These are phyloP conservation scores for Trichoplusia ni DNA, from an alignment of 1,140 invertebrate species.

Conservation along the genomic window DNA sequence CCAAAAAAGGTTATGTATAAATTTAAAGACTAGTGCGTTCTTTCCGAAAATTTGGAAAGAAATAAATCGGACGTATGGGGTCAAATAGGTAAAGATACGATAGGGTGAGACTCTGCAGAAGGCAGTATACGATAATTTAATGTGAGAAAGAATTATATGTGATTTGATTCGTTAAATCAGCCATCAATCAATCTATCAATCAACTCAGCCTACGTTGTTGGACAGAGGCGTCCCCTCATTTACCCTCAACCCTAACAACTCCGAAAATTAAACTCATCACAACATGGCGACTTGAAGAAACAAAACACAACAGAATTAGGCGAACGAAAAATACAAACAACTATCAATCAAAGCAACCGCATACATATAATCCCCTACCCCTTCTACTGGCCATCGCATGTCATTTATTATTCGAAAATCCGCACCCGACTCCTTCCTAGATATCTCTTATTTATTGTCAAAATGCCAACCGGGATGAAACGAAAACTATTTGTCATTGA, in stretches of 20 bases:
- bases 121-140: too few relatives aligned
- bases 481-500: slow-evolving; percentile 74
- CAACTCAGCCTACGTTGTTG: too few relatives aligned
- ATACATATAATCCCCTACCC: slow-evolving; percentile 57
- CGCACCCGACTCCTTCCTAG: slow-evolving; percentile 53
- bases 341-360: slow-evolving; percentile 58
- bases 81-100: too few relatives aligned
- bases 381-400: slow-evolving; percentile 67
- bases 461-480: slow-evolving; percentile 65
- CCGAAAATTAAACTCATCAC: neutral
- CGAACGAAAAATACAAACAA: slow-evolving; percentile 34
- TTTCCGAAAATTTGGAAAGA: too few relatives aligned
- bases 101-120: too few relatives aligned
- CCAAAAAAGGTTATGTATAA: too few relatives aligned
- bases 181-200: too few relatives aligned
- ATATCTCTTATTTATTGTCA: slow-evolving; percentile 77
- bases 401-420: slow-evolving; percentile 72
- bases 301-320: slow-evolving; percentile 18
- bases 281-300: neutral
- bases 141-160: too few relatives aligned
- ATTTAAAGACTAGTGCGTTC: too few relatives aligned
- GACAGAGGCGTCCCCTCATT: too few relatives aligned
- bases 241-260: neutral
- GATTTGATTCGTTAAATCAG: too few relatives aligned
- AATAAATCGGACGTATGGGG: too few relatives aligned